Base-by-base conservation (phyloP, 2,888 invertebrate species). In the Embidobia sp. region DNA sequence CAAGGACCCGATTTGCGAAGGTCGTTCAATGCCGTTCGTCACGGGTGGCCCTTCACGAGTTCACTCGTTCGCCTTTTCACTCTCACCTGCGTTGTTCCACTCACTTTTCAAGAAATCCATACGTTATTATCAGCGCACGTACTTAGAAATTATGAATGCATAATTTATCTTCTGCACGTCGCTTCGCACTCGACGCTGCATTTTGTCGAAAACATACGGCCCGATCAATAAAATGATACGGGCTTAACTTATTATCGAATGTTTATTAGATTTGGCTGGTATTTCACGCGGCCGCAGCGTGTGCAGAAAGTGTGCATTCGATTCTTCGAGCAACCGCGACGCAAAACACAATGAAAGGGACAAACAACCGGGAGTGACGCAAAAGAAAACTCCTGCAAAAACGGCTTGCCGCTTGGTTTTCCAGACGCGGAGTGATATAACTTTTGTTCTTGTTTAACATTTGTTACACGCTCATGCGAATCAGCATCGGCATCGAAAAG, bases 31-130 rank as follows among this genome's bases (percentile, higher is more conserved):
- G 77, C 79, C 79, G 79, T 72, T 72, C 78, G 78, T 79, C 77
- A 77, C 80, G 70, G 80, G 69, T 82, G 80, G 80, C 78, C 80
- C 84, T 80, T 83, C 80, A 79, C 67, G 66, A 63, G 44, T 72
- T 72, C 61, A 66, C 74, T 72, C 73, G 44, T 55, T 44, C 55
- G 33, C 53, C 59, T 46, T 27, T 61, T 67, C 66, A 66, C 78
- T 66, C 75, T 78, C 74, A 75, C 75, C 77, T 73, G 59, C 48
- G 16, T 31, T 44, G 49, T 69, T 69, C 74, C 73, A 66, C 67
- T 78, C 77, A 78, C 73, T 69, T 78, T 78, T 64, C 59, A 69
- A 69, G 55, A 77, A 73, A 66, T 53, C 53, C 35, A 64, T 37
- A 13, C 31, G 48, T 48, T 48, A 46, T 18, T 10, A n/a, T n/a